A percentile compares a stretch with the other conserved stretches of the same genome.
phyloP scores from a whole-genome alignment of 1,140 invertebrate genomes.

The Stegodyphus dumicola region DNA sequence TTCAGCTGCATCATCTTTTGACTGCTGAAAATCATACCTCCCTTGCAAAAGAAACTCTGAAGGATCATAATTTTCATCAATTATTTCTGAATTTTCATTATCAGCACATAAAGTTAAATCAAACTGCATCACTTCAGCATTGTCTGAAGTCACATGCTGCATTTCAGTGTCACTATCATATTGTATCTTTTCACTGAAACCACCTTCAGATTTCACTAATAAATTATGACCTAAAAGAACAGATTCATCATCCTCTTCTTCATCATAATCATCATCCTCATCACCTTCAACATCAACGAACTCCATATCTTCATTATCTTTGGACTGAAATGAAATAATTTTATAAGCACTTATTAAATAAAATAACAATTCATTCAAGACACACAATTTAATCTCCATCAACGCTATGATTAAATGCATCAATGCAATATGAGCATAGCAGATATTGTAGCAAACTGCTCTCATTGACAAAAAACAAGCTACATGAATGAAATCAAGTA shows the following conservation, averaged over 20 bases:
- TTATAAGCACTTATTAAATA: too few species aligned
- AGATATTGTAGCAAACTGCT: too few species aligned
- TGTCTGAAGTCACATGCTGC: slow-evolving; percentile 14
- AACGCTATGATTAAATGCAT: too few species aligned
- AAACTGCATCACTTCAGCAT: slow-evolving; percentile 20
- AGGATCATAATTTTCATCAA: slow-evolving; percentile 87
- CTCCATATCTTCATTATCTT: slow-evolving; percentile 26
- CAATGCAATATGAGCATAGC: too few species aligned
- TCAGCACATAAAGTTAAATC: slow-evolving; percentile 25
- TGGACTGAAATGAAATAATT: slow-evolving; percentile 12
- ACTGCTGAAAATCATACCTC: slow-evolving; percentile 66
- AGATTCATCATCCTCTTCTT: slow-evolving; percentile 15
- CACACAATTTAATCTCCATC: too few species aligned
- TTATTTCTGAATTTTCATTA: slow-evolving; percentile 78
- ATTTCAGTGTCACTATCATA: slow-evolving; percentile 42
- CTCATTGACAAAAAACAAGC: too few species aligned
- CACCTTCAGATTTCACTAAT: slow-evolving; percentile 1
- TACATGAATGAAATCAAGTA: too few species aligned
- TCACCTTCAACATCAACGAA: slow-evolving; percentile 46
- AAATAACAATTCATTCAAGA: too few species aligned
- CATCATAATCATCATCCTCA: slow-evolving; percentile 19
- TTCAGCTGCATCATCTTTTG: slow-evolving; percentile 47
- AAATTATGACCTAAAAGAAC: slow-evolving; percentile 15
- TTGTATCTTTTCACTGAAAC: slow-evolving; percentile 25
- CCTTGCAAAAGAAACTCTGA: slow-evolving; percentile 81